phyloP scores from a whole-genome alignment of 2,888 invertebrate genomes.

The Andrena trimmerana region DNA sequence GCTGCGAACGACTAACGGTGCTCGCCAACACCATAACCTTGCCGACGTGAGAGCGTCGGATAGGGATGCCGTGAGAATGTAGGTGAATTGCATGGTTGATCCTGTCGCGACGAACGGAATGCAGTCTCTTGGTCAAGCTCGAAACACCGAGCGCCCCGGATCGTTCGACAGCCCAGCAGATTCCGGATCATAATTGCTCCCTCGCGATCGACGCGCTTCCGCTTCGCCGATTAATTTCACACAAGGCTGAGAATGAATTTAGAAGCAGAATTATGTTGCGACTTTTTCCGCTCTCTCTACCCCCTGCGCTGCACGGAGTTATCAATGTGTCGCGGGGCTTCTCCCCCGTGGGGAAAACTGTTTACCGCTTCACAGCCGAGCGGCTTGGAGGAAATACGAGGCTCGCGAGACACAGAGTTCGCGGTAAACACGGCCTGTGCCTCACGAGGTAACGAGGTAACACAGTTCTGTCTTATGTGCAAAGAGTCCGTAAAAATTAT shows the following conservation, averaged over 20 bases:
- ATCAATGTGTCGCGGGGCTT: neutral
- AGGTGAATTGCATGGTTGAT: constrained; percentile 76
- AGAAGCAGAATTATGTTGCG: neutral
- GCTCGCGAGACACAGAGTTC: constrained; percentile 33
- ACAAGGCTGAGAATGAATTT: too few relatives aligned
- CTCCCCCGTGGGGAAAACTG: neutral
- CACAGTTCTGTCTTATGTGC: constrained; percentile 32
- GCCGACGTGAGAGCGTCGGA: constrained; percentile 52
- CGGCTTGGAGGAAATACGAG: constrained; percentile 25
- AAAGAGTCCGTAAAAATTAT: constrained; percentile 38
- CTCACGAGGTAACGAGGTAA: constrained; percentile 60
- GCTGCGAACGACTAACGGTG: constrained; percentile 66
- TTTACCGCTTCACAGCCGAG: constrained; percentile 8
- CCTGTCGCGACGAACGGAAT: constrained; percentile 65
- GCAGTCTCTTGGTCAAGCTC: constrained; percentile 52
- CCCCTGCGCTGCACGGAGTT: neutral
- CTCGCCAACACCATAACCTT: constrained; percentile 54
- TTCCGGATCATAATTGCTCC: neutral
- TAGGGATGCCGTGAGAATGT: constrained; percentile 78
- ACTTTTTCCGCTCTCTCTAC: neutral
- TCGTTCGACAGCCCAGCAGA: constrained; percentile 10
- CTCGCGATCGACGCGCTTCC: neutral
- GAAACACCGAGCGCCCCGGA: constrained; percentile 23
- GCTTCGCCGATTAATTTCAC: too few relatives aligned
- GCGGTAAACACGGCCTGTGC: constrained; percentile 41